Evolutionary conservation across 1,140 invertebrate genomes (phyloP), one percentile per base, ranked within the genome.

Genomic region (Mercenaria mercenaria): DNA sequence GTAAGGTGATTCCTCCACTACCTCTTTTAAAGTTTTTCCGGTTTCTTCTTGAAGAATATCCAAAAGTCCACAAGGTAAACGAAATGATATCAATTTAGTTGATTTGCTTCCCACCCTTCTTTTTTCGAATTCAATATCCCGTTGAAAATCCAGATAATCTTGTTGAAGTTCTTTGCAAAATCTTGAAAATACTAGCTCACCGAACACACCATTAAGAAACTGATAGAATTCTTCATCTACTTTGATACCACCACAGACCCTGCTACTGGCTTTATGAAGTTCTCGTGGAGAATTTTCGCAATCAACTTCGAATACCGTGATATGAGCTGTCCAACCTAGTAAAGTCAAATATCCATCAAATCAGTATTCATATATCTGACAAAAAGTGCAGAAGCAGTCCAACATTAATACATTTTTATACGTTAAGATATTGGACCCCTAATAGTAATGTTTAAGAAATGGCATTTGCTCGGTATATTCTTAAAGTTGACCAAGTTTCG

Each of bases 301-400:
- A 11, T 89, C 82, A 32, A 77, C 87, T 32, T 92, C 82, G 50
- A 91, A 89, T 18, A 91, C 87, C 2, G 92, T 93, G 11, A 91
- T 90, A 67, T 93, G 91, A 56, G 86, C 91, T 26, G 92, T 93
- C 20, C 92, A 89, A 34, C 92, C 92, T 93, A 29, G 56, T 80
- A 20, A 56, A 56, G n/a, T n/a, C n/a, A n/a, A n/a, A n/a, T n/a
- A n/a, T n/a, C n/a, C n/a, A n/a, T n/a, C n/a, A n/a, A n/a, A n/a
- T n/a, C n/a, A n/a, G n/a, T n/a, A n/a, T n/a, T n/a, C n/a, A n/a
- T n/a, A n/a, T n/a, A n/a, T n/a, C n/a, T n/a, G n/a, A n/a, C n/a
- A n/a, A n/a, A n/a, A n/a, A n/a, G n/a, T n/a, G n/a, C n/a, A n/a
- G n/a, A n/a, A n/a, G n/a, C n/a, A n/a, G n/a, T n/a, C n/a, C n/a